Conservation (phyloP, 1,140 invertebrate species). For the Sinella curviseta region DNA sequence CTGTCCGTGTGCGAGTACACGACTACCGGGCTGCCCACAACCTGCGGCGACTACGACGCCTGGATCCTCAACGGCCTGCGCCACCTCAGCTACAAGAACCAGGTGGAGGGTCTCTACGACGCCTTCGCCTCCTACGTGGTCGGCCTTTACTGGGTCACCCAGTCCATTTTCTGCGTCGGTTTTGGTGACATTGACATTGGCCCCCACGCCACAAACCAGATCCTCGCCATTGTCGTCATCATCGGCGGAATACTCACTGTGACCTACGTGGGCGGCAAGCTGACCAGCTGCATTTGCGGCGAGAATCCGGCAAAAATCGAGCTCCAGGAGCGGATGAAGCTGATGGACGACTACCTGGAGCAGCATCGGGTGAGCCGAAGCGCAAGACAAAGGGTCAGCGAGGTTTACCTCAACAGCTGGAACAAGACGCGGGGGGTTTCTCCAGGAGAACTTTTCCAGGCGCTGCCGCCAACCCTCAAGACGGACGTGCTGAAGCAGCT, state of each 20-base stretch:
- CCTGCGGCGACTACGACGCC: conserved; percentile 29
- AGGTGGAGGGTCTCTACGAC: not conserved
- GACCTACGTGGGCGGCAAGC: conserved; percentile 34
- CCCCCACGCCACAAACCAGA: conserved; percentile 5
- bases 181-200: conserved; percentile 40
- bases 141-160: conserved; percentile 39
- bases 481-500: conserved; percentile 43
- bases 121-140: not conserved
- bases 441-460: conserved; percentile 35
- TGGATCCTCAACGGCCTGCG: conserved; percentile 40
- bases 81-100: not conserved
- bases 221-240: conserved; percentile 33
- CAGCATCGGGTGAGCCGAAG: conserved; percentile 28
- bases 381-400: conserved; percentile 31
- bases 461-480: conserved; percentile 42
- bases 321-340: conserved; percentile 38
- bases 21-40: not conserved
- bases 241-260: conserved; percentile 29
- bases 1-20: conserved; percentile 29
- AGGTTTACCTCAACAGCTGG: conserved; percentile 43
- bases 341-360: conserved; percentile 36
- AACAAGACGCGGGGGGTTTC: conserved; percentile 44
- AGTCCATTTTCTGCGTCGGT: conserved; percentile 33
- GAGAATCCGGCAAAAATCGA: conserved; percentile 42
- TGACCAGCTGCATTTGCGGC: conserved; percentile 44